Evolutionary conservation across 2,797 vertebrate species (phyloP).

Genomic region (Etheostoma perlongum): DNA sequence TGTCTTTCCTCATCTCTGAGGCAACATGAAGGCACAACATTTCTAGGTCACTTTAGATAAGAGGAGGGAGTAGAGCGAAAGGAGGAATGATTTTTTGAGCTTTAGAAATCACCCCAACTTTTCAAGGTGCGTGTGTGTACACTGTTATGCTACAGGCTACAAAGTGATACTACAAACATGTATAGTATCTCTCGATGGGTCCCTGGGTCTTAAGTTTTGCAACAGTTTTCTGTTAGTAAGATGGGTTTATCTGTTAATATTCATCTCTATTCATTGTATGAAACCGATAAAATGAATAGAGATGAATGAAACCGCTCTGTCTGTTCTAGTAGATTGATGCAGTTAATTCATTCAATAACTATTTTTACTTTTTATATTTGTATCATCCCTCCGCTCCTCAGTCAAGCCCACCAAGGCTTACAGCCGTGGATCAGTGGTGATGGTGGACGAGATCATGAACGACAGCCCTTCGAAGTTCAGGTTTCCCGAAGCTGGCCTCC

Average conservation of each 20-base stretch:
- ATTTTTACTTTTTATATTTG: neutral
- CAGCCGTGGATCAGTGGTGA: constrained; percentile 91
- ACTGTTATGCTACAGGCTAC: neutral
- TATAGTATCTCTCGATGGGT: neutral
- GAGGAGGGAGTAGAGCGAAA: neutral
- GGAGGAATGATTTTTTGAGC: neutral
- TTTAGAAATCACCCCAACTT: neutral
- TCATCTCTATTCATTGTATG: no score
- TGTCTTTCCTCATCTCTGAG: neutral
- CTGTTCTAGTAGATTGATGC: neutral
- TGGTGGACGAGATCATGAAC: constrained; percentile 97
- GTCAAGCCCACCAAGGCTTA: constrained; percentile 91
- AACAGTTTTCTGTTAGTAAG: neutral
- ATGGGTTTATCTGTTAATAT: no score
- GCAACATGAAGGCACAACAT: neutral
- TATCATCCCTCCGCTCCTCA: constrained; percentile 54
- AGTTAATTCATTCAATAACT: neutral
- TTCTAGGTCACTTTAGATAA: neutral
- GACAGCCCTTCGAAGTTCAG: constrained; percentile 94
- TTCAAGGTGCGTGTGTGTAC: neutral
- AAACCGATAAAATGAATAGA: neutral
- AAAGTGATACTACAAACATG: neutral
- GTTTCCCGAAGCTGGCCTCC: constrained; percentile 95
- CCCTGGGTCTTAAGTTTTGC: neutral
- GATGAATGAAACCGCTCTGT: neutral